Evolutionary conservation across 1,140 invertebrate genomes (phyloP).

Genomic region (Steinernema feltiae): DNA sequence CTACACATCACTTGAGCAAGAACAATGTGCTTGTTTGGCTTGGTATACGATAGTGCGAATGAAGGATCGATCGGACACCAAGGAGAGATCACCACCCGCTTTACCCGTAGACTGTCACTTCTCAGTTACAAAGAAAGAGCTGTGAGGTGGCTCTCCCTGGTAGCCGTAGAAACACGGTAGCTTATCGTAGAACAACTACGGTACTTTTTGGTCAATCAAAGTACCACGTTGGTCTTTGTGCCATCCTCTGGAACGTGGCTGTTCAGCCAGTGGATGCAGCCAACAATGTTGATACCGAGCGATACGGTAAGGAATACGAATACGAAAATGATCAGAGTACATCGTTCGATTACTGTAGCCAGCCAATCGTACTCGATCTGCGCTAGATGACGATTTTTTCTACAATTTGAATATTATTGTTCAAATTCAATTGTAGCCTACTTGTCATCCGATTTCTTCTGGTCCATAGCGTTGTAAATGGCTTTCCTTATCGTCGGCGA

Average conservation of each 20-base stretch:
- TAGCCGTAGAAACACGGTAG: no score
- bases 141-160: background rate
- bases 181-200: background rate
- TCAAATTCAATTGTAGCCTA: background rate
- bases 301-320: conserved; percentile 41
- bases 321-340: conserved; percentile 49
- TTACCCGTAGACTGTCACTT: no score
- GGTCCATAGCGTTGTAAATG: conserved; percentile 12
- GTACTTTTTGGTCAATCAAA: background rate
- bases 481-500: background rate
- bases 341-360: conserved; percentile 49
- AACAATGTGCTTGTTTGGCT: no score
- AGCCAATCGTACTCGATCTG: conserved; percentile 52
- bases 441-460: conserved; percentile 10
- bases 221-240: no score
- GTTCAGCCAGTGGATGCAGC: conserved; percentile 39
- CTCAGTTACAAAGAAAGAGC: background rate
- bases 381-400: conserved; percentile 41
- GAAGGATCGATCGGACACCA: background rate
- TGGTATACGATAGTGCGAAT: no score
- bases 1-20: no score
- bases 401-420: background rate
- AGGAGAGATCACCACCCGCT: background rate
- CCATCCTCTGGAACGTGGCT: background rate
- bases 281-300: conserved; percentile 47